A percentile compares a stretch with the other conserved stretches of the same genome.
phyloP scores from a whole-genome alignment of 2,113 vertebrate genomes.

The Catharus minimus region DNA sequence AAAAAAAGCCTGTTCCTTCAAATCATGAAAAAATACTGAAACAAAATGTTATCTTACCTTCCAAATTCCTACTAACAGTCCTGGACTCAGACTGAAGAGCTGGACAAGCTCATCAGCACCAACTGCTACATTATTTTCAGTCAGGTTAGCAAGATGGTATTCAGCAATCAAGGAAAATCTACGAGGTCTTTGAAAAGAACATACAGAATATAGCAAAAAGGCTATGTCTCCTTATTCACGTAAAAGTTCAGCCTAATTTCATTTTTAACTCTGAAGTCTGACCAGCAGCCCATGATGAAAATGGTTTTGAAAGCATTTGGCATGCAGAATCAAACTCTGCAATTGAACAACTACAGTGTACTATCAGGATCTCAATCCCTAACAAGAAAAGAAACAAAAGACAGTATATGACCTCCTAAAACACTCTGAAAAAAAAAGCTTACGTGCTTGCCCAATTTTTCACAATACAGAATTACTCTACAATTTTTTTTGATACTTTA shows the following conservation, averaged over 20 bases:
- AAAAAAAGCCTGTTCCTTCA: not conserved
- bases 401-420: not conserved
- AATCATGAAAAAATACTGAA: not conserved
- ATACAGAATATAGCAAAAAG: not conserved
- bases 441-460: not conserved
- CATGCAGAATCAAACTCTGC: not conserved
- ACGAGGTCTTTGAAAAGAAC: conserved; percentile 69
- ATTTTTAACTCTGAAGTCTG: not conserved
- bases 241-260: not conserved
- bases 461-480: not conserved
- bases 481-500: not conserved
- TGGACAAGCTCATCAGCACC: conserved; percentile 78
- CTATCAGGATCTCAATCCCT: not conserved
- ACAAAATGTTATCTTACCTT: conserved; percentile 72
- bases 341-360: not conserved
- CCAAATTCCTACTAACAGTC: conserved; percentile 84
- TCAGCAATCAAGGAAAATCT: conserved; percentile 79
- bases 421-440: not conserved
- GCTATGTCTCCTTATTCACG: not conserved
- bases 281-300: not conserved
- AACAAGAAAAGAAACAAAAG: not conserved
- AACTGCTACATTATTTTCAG: conserved; percentile 24
- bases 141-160: conserved; percentile 67
- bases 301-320: not conserved
- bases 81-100: conserved; percentile 75